These are phyloP conservation scores for Pristionchus fissidentatus DNA, from an alignment of 2,888 invertebrate species.

Conservation along the genomic window DNA sequence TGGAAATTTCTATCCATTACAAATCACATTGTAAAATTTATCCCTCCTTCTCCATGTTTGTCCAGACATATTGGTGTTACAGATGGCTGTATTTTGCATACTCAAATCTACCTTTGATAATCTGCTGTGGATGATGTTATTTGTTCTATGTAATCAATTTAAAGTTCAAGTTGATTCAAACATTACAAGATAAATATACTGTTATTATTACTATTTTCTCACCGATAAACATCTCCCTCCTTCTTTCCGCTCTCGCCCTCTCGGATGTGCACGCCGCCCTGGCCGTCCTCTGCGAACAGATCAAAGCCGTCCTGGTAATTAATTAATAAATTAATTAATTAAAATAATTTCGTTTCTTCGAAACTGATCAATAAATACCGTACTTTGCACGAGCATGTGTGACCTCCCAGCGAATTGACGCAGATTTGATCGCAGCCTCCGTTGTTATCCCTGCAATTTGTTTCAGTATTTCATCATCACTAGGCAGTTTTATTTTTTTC, in stretches of 20 bases:
- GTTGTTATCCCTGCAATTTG: slow-evolving; percentile 62
- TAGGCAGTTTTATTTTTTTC: neutral
- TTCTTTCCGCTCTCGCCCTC: slow-evolving; percentile 91
- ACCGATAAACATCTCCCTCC: slow-evolving; percentile 79
- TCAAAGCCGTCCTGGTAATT: slow-evolving; percentile 85
- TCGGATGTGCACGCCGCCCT: slow-evolving; percentile 90
- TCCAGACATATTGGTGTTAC: no score
- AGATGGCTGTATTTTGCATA: no score
- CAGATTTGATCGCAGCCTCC: slow-evolving; percentile 75
- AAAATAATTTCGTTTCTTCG: neutral
- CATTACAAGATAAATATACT: no score
- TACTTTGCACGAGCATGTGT: slow-evolving; percentile 71
- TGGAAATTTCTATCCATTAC: no score
- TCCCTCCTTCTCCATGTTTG: no score
- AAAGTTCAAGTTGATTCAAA: no score
- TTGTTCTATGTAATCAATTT: no score
- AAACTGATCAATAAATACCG: neutral
- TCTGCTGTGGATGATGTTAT: no score
- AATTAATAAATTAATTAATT: neutral
- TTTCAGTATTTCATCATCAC: neutral
- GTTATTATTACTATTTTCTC: no score
- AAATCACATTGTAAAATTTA: no score
- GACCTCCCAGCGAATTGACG: slow-evolving; percentile 82
- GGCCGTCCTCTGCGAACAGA: slow-evolving; percentile 88
- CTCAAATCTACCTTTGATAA: no score